phyloP scores from a whole-genome alignment of 2,113 vertebrate species.

The Nothocercus julius region DNA sequence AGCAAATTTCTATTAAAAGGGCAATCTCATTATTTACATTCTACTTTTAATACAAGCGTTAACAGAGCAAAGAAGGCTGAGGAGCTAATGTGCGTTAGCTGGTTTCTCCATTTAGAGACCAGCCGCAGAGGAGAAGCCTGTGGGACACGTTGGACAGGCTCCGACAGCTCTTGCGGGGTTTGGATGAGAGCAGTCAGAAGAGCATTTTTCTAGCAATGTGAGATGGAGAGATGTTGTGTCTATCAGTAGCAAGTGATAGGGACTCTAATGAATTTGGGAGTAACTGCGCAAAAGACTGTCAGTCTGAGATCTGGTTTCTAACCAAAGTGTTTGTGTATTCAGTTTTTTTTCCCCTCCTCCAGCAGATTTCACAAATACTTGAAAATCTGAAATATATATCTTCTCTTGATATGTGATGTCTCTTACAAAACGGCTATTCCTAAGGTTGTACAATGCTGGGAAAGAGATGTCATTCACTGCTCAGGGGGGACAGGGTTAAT shows the following conservation, averaged over 20 bases:
- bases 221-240: neutral
- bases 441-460: neutral
- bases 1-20: neutral
- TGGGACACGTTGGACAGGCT: neutral
- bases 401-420: neutral
- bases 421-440: neutral
- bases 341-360: neutral
- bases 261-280: neutral
- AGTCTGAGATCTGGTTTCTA: neutral
- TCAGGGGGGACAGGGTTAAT: neutral
- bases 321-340: neutral
- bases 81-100: neutral
- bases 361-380: neutral
- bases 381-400: neutral
- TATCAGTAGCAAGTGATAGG: neutral
- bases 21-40: slow-evolving; percentile 26
- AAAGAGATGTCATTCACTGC: neutral
- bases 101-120: neutral
- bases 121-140: neutral
- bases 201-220: neutral
- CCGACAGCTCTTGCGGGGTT: neutral
- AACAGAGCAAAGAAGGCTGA: neutral
- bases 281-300: neutral
- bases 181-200: neutral
- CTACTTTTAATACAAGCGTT: neutral